These are phyloP conservation scores for Formica selysi DNA, from an alignment of 1,140 invertebrate genomes.

Conservation along the genomic window DNA sequence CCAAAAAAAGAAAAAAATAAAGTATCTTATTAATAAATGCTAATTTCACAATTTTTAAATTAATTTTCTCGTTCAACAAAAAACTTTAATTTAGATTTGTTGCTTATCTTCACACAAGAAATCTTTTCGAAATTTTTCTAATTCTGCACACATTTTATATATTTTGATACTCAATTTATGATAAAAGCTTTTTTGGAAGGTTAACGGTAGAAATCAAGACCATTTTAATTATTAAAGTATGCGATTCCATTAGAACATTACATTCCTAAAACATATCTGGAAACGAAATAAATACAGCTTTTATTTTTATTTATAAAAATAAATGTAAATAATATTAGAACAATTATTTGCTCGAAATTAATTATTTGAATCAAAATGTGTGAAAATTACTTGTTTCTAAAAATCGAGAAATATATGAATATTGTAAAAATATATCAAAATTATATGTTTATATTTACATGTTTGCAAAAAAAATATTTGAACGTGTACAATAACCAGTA, in stretches of 20 bases:
- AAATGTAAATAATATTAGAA: neutral
- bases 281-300: neutral
- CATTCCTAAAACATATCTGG: neutral
- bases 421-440: neutral
- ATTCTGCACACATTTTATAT: neutral
- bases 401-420: neutral
- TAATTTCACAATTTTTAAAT: too few relatives aligned
- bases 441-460: neutral
- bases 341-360: neutral
- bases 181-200: neutral
- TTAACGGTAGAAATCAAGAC: slow-evolving; percentile 10
- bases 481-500: neutral
- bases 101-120: too few relatives aligned
- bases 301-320: too few relatives aligned
- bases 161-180: neutral
- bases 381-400: neutral
- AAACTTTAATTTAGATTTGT: too few relatives aligned
- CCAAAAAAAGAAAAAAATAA: too few relatives aligned
- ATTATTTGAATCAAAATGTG: neutral
- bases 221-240: slow-evolving; percentile 21
- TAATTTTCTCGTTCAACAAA: too few relatives aligned
- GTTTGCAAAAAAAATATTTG: neutral
- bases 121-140: too few relatives aligned
- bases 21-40: too few relatives aligned
- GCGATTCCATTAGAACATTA: neutral